Conservation (phyloP, 2,888 invertebrate genomes). For the Kuschelorhynchus macadamiae region DNA sequence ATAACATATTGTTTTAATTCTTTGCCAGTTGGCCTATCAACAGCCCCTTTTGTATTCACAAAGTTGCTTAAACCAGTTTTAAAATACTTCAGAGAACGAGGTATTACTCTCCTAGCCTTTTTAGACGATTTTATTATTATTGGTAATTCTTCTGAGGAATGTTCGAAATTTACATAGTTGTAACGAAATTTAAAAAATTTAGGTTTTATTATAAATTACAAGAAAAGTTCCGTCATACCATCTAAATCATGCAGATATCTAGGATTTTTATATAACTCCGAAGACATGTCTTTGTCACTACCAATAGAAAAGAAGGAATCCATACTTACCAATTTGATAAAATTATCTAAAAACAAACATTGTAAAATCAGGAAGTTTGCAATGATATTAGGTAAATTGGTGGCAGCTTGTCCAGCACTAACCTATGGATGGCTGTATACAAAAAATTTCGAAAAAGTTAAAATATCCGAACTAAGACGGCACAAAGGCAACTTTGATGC, state of each 20-base stretch:
- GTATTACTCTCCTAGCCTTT: background rate
- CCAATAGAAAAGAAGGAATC: background rate
- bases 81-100: no score
- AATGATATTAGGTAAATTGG: slow-evolving; percentile 2
- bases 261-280: background rate
- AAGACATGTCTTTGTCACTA: background rate
- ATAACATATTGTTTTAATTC: no score
- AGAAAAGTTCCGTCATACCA: background rate
- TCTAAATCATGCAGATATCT: background rate
- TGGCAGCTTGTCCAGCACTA: slow-evolving; percentile 3
- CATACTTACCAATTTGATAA: background rate
- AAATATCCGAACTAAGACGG: background rate
- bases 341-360: background rate
- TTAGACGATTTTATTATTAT: background rate
- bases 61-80: no score
- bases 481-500: slow-evolving; percentile 1
- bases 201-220: background rate
- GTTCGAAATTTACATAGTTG: background rate
- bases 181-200: background rate
- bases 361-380: background rate
- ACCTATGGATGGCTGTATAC: slow-evolving; percentile 5
- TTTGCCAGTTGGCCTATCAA: no score
- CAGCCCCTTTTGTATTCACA: no score
- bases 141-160: no score
- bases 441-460: background rate